phyloP scores from a whole-genome alignment of 2,888 invertebrate genomes.

The Drosophila silvestris region DNA sequence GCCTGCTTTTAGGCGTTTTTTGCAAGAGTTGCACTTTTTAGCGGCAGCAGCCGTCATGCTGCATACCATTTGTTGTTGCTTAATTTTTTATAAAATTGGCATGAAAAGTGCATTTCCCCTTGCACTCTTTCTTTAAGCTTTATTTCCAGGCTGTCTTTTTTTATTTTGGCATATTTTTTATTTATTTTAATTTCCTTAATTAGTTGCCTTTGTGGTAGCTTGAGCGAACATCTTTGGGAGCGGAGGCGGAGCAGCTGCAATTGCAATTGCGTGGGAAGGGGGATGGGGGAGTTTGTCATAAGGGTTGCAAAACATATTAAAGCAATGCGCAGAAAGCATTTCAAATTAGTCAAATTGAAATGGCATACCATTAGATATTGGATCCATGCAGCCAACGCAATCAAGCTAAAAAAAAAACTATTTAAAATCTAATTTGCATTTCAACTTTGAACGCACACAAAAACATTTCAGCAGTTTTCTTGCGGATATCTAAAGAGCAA shows the following conservation, averaged over 20 bases:
- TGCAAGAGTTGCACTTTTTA: slow-evolving; percentile 78
- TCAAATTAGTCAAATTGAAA: slow-evolving; percentile 74
- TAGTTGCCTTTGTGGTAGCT: slow-evolving; percentile 72
- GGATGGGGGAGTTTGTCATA: slow-evolving; percentile 4
- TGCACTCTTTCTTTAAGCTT: slow-evolving; percentile 32
- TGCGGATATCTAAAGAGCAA: slow-evolving; percentile 19
- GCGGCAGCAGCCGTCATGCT: slow-evolving; percentile 32
- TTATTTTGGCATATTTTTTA: slow-evolving; percentile 50
- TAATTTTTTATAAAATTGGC: slow-evolving; percentile 80
- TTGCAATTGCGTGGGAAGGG: not conserved
- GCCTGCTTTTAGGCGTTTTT: slow-evolving; percentile 61
- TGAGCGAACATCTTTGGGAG: slow-evolving; percentile 1
- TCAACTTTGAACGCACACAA: slow-evolving; percentile 47
- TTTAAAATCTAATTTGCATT: slow-evolving; percentile 79
- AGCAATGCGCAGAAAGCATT: slow-evolving; percentile 31
- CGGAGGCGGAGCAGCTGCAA: not conserved
- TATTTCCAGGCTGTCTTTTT: not conserved
- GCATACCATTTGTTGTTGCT: slow-evolving; percentile 66
- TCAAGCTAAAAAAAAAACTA: slow-evolving; percentile 64
- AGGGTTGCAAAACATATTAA: slow-evolving; percentile 35
- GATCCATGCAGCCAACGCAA: slow-evolving; percentile 53
- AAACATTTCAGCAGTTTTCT: slow-evolving; percentile 34
- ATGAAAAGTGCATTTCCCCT: slow-evolving; percentile 76
- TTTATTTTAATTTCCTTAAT: slow-evolving; percentile 73
- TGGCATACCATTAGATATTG: slow-evolving; percentile 59